Evolutionary conservation across 2,888 invertebrate species (phyloP), one percentile per base, ranked within the genome.

Genomic region (Chelonus formosanus): DNA sequence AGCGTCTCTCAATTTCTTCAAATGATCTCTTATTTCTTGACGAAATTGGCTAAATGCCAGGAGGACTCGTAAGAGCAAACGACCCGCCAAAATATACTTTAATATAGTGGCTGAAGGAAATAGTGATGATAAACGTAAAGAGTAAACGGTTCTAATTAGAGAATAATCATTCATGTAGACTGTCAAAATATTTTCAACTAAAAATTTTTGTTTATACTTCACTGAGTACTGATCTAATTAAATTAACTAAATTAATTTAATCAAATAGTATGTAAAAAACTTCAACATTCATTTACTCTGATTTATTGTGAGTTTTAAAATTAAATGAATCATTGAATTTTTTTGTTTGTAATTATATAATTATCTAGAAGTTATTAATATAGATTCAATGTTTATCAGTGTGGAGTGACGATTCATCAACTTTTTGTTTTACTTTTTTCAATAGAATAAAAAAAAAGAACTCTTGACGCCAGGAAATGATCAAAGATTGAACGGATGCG

Each of bases 11-110:
- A n/a, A n/a, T 8, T 45, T 45, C 32, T 44, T 44, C 44, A 44
- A 10, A 50, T 35, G 34, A 60, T 60, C 60, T 52, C 59, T 63
- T 43, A 10, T 34, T 20, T 20, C 20, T 20, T 20, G 20, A 20
- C 20, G 36, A 7, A 5, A 36, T 8, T 63, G 63, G 63, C 47
- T 4, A 10, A 44, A 10, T 56, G 55, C 55, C 55, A 63, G 32
- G 35, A 4, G 8, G 7, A 35, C 44, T 47, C 48, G 32, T 56
- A 10, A 20, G 4, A 20, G 45, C 53, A 61, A 61, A 61, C 53
- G 61, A 53, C 7, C 53, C 45, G 53, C 61, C 10, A 61, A 61
- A 61, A 61, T 61, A 61, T 61, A 61, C 61, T 53, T 61, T 32
- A 61, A 61, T 61, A 32, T 43, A 48, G 48, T 40, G 40, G 36